Evolutionary conservation across 2,888 invertebrate genomes (phyloP), one percentile per base, ranked within the genome.

Genomic region (Erebia aethiops): DNA sequence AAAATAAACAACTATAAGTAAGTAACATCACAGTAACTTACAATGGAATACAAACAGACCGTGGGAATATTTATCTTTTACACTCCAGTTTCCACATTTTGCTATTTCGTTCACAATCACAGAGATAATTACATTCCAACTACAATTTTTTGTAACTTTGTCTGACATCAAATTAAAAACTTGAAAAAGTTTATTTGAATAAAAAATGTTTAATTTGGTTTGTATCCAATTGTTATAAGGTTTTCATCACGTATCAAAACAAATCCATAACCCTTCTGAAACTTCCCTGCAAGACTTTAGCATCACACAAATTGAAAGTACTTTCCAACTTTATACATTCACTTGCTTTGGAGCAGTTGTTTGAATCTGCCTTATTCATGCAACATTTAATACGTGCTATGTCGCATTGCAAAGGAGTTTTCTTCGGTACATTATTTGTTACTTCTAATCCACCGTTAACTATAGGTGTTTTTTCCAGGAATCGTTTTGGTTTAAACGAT

Each of bases 371-470:
- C 1, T 69, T 52, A 9, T 56, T 43, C 1, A 60, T 62, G 61
- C 77, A 78, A 62, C 77, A 78, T n/a, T 64, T 69, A 16, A 78
- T 51, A n/a, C 74, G 65, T 13, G 76, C 76, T 1, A 26, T 51
- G 60, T 78, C 77, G 58, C 78, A 78, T 8, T 46, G 21, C 14
- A 62, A 21, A 49, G 43, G 18, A 14, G 35, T n/a, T 51, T 68
- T 67, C 16, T 13, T 56, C 26, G 49, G 35, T 13, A 66, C 41
- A 46, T 56, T 41, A 64, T 63, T 51, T 14, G 26, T 52, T 16
- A 64, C n/a, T 52, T 64, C 52, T 64, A 35, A n/a, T 35, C 49
- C 52, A 52, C 16, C 7, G 35, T 52, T 64, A n/a, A 41, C 13
- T 52, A 52, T 16, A 16, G 52, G 4, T 11, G 52, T 16, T 64